Evolutionary conservation across 2,113 vertebrate species (phyloP), one percentile per base, ranked within the genome.

Genomic region (Gallinago jamesoni): DNA sequence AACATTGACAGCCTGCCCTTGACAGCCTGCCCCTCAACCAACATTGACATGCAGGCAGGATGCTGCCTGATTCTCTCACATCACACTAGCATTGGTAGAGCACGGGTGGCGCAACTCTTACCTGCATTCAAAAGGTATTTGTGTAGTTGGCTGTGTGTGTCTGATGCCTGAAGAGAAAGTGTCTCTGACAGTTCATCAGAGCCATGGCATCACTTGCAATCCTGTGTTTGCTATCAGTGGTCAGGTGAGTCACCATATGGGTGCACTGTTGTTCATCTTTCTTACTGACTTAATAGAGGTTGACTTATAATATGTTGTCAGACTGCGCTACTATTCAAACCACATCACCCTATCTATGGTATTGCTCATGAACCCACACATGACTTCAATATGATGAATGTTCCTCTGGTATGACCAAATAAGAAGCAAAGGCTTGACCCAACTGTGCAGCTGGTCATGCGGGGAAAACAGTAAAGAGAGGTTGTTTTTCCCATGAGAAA

Each of bases 221-320:
- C 8, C 22, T 21, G 15, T 2, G 1, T 18, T 35, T 63, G 7
- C 33, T 75, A 8, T 47, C 33, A 75, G 52, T 21, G n/a, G 50
- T 23, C 0, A 0, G 1, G 12, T 59, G 15, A 88, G 48, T 48
- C 56, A 53, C 17, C 0, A 0, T 28, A 9, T n/a, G 20, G 9
- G n/a, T 63, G 18, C 15, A 33, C 30, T 30, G 19, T 13, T 66
- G 19, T 27, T 87, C 45, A 24, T 52, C 59, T 83, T 75, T 70
- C 23, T 35, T 73, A 64, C 9, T 55, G 37, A 2, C 48, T 63
- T 28, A 73, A 59, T 27, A 35, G 64, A 81, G 7, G 30, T 50
- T 50, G 28, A 39, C 25, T 80, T 57, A 25, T 6, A 53, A 76
- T 31, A 7, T 15, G 4, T 24, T 63, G 30, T 43, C n/a, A 72